phyloP scores from a whole-genome alignment of 1,140 invertebrate genomes.

The Himalopsyche phryganea region DNA sequence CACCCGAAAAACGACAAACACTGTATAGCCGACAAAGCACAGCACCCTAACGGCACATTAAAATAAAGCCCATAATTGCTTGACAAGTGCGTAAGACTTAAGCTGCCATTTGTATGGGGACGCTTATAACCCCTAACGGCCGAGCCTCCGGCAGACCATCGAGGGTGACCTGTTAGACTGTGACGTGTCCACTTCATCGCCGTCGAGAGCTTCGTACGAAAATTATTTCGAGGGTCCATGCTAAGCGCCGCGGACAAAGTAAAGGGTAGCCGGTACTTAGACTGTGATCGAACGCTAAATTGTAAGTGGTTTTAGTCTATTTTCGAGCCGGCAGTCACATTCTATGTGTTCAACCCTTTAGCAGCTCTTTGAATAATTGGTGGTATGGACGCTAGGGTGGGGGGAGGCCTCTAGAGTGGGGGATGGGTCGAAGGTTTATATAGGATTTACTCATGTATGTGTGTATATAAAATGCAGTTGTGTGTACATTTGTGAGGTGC shows the following conservation, averaged over 20 bases:
- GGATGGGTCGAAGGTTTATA: conserved; percentile 21
- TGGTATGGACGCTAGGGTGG: conserved; percentile 23
- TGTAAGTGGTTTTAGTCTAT: not conserved
- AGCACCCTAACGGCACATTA: not conserved
- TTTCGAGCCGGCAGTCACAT: conserved; percentile 7
- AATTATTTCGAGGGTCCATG: conserved; percentile 14
- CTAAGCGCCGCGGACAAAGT: not conserved
- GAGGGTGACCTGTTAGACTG: conserved; percentile 12
- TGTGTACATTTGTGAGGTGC: not conserved
- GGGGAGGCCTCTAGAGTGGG: conserved; percentile 8
- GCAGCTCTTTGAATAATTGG: conserved; percentile 34
- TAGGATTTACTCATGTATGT: conserved; percentile 4
- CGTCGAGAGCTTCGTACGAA: not conserved
- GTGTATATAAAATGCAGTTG: conserved; percentile 11
- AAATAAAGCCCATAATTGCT: not conserved
- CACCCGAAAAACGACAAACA: not conserved
- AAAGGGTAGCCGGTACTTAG: conserved; percentile 13
- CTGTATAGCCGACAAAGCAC: not conserved
- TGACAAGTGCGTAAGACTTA: not conserved
- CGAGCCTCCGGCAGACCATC: conserved; percentile 19
- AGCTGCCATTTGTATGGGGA: not conserved
- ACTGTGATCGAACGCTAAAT: conserved; percentile 5
- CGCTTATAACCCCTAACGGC: conserved; percentile 20
- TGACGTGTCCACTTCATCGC: conserved; percentile 16
- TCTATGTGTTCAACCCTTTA: conserved; percentile 30